These are phyloP conservation scores for Lutjanus campechanus DNA, from an alignment of 2,797 vertebrate genomes.

Conservation along the genomic window DNA sequence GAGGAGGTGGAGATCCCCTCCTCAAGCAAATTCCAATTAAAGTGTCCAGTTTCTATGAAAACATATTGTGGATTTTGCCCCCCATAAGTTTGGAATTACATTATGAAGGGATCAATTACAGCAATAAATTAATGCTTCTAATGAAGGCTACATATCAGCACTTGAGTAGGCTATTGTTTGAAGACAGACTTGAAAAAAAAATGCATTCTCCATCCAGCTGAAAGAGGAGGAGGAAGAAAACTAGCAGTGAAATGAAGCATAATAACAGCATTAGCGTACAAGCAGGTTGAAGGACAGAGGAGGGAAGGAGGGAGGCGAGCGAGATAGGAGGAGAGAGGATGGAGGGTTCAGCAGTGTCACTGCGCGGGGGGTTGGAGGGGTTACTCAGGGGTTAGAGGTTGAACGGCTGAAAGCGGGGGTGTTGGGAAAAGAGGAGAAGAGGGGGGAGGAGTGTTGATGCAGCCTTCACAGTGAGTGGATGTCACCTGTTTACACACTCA, in stretches of 20 bases:
- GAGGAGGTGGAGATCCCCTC: background rate
- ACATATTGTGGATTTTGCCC: background rate
- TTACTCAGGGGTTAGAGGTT: slow-evolving; percentile 68
- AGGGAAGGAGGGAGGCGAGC: slow-evolving; percentile 30
- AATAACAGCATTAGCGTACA: slow-evolving; percentile 71
- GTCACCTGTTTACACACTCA: slow-evolving; percentile 79
- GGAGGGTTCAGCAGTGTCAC: slow-evolving; percentile 71
- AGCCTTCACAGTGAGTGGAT: slow-evolving; percentile 73
- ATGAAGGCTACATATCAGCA: background rate
- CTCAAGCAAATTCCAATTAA: background rate
- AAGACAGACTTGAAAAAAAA: background rate
- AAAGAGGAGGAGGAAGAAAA: slow-evolving; percentile 55
- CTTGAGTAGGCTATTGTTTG: background rate
- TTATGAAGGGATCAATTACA: background rate
- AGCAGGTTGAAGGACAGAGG: slow-evolving; percentile 51
- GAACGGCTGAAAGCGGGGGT: slow-evolving; percentile 50
- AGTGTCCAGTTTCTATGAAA: background rate
- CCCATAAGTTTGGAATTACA: background rate
- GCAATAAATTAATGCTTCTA: background rate
- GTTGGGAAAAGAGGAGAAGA: slow-evolving; percentile 8
- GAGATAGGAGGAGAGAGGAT: slow-evolving; percentile 43
- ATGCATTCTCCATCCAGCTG: background rate
- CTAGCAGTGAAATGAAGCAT: slow-evolving; percentile 72
- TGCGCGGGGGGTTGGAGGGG: slow-evolving; percentile 46
- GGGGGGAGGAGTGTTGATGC: slow-evolving; percentile 68